Conservation (phyloP, 2,888 invertebrate genomes). For the Athalia circularis region DNA sequence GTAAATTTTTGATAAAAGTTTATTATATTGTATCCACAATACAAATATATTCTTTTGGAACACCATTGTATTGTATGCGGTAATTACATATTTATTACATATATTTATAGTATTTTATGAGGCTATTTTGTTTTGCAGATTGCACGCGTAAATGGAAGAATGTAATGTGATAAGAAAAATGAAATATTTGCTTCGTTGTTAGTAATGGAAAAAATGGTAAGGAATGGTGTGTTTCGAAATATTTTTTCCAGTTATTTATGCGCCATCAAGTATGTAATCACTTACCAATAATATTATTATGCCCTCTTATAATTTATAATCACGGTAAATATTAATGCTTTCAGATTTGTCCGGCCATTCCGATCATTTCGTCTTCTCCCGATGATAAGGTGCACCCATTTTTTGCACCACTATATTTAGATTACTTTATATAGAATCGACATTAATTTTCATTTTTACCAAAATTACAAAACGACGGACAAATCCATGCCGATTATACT, state of each 20-base stretch:
- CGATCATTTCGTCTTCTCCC: not conserved
- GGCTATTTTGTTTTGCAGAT: not conserved
- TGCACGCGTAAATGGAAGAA: no score
- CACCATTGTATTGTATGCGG: not conserved
- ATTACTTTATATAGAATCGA: no score
- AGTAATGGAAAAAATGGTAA: not conserved
- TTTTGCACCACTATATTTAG: no score
- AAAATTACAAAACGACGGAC: not conserved
- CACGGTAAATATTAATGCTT: slow-evolving; percentile 7
- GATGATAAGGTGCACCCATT: no score
- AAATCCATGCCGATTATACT: slow-evolving; percentile 3
- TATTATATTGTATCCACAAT: slow-evolving; percentile 26
- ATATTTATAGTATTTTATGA: slow-evolving; percentile 6
- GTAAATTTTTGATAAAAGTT: slow-evolving; percentile 41
- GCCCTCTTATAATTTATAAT: slow-evolving; percentile 4
- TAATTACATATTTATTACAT: slow-evolving; percentile 2
- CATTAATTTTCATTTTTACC: no score
- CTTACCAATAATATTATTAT: slow-evolving; percentile 17
- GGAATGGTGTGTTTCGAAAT: not conserved
- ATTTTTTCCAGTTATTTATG: not conserved
- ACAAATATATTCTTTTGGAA: slow-evolving; percentile 27
- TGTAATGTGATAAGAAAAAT: no score
- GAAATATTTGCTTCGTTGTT: no score
- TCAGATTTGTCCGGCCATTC: not conserved
- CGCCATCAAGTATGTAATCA: not conserved